Conservation (phyloP, 2,888 invertebrate genomes). For the Globia sparganii region DNA sequence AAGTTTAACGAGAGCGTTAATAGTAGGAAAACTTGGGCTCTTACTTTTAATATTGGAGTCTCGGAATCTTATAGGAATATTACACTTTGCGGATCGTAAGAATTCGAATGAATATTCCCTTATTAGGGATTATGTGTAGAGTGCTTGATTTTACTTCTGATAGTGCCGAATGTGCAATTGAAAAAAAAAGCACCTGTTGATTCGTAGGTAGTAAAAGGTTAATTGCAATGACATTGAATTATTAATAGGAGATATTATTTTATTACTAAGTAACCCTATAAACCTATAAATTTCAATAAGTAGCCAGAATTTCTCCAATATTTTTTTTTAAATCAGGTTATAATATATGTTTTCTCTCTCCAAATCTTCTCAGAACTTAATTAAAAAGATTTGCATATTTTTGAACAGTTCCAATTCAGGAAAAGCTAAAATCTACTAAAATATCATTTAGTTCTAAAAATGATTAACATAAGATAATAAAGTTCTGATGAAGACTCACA, state of each 20-base stretch:
- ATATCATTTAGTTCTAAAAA: constrained; percentile 12
- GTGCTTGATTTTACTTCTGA: background rate
- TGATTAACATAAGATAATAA: constrained; percentile 20
- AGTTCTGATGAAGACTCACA: constrained; percentile 14
- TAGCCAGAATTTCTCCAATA: too few relatives aligned
- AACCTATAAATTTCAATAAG: background rate
- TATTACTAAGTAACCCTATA: background rate
- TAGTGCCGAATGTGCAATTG: background rate
- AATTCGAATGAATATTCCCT: constrained; percentile 25
- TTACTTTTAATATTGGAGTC: constrained; percentile 37
- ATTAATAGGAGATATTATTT: background rate
- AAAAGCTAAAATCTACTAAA: background rate
- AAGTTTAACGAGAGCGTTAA: constrained; percentile 50
- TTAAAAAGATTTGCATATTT: background rate
- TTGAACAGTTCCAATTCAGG: background rate
- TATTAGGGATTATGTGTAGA: background rate
- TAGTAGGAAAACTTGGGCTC: constrained; percentile 31
- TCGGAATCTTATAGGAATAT: constrained; percentile 21
- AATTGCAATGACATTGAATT: background rate
- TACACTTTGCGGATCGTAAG: constrained; percentile 11
- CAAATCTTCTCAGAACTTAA: background rate
- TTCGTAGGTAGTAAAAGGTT: background rate
- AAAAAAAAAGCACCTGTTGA: background rate
- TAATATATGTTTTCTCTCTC: background rate
- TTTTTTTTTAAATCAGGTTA: background rate